Conservation (phyloP, 1,140 invertebrate genomes). For the Theocolax elegans region DNA sequence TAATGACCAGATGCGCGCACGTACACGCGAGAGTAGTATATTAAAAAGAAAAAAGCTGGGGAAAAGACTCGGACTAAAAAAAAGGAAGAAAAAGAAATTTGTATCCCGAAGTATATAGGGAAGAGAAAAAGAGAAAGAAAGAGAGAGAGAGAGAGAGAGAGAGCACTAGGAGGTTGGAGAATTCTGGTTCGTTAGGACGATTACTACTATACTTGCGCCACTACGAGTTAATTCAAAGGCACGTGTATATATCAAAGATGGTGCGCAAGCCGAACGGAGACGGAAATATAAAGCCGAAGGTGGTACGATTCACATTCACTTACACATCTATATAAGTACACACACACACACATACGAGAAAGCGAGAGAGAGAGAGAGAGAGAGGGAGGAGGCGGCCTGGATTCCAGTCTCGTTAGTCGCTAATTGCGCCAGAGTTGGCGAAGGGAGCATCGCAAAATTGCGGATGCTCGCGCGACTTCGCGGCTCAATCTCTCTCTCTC, state of each 20-base stretch:
- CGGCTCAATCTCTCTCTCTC: slow-evolving; percentile 5
- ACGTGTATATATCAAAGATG: not conserved
- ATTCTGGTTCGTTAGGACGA: slow-evolving; percentile 14
- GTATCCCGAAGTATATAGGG: not conserved
- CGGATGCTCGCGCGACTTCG: slow-evolving; percentile 20
- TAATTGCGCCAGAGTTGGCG: slow-evolving; percentile 28
- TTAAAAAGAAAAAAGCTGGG: too few species aligned
- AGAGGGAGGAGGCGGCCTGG: not conserved
- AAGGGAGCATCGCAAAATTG: slow-evolving; percentile 6
- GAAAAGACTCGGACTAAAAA: too few species aligned
- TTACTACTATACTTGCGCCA: not conserved
- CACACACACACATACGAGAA: too few species aligned
- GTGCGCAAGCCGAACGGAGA: not conserved
- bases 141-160: too few species aligned
- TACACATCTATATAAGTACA: too few species aligned
- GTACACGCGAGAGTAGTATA: too few species aligned
- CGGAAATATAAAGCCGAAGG: not conserved
- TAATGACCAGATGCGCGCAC: too few species aligned
- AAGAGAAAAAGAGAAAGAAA: too few species aligned
- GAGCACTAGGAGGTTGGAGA: too few species aligned
- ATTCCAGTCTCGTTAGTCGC: slow-evolving; percentile 36
- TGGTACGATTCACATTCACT: not conserved
- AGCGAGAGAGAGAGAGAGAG: not conserved
- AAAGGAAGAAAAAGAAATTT: not conserved
- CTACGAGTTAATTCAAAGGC: slow-evolving; percentile 1